phyloP scores from a whole-genome alignment of 2,797 vertebrate genomes.

The Argya squamiceps region DNA sequence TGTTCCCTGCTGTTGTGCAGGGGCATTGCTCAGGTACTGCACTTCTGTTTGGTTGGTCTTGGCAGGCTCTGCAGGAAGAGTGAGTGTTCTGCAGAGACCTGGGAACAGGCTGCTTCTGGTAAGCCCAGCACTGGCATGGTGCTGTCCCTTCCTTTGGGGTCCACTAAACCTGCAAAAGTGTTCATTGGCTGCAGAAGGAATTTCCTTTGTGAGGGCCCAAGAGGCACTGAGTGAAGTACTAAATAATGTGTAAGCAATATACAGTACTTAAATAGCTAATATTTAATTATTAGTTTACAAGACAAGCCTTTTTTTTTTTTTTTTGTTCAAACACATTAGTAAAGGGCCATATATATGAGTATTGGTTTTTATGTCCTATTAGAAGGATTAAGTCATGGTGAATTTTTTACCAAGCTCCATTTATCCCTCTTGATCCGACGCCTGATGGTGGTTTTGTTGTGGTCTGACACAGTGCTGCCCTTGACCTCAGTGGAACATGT shows the following conservation, averaged over 20 bases:
- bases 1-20: accelerated
- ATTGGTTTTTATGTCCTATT: background rate
- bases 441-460: background rate
- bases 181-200: background rate
- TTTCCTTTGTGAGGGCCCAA: background rate
- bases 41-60: background rate
- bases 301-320: background rate
- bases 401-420: background rate
- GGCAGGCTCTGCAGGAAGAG: background rate
- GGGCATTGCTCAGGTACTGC: background rate
- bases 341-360: background rate
- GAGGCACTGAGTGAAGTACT: background rate
- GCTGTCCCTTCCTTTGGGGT: background rate
- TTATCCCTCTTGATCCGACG: background rate
- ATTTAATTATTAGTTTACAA: background rate
- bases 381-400: background rate
- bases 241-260: background rate
- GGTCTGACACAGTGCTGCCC: background rate
- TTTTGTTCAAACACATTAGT: background rate
- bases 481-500: background rate
- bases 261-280: background rate
- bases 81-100: background rate
- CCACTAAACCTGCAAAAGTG: background rate
- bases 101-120: background rate
- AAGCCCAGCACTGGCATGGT: background rate